phyloP scores from a whole-genome alignment of 2,113 vertebrate genomes.

The Scomber japonicus region DNA sequence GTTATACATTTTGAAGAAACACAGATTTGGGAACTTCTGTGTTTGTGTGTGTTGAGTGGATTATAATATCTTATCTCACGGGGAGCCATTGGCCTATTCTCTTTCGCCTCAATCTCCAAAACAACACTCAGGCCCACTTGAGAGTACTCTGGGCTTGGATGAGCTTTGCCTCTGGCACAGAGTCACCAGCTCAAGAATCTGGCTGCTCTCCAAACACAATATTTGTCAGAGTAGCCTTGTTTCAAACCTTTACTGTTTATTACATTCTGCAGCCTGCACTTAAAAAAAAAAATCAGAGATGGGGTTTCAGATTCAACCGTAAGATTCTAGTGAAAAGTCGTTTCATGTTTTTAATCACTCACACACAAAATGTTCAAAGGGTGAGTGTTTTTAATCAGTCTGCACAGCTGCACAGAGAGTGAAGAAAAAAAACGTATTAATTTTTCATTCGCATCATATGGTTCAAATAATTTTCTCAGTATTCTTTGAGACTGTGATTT shows the following conservation, averaged over 20 bases:
- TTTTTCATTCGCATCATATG: conserved; percentile 66
- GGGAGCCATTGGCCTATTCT: conserved; percentile 73
- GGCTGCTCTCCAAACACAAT: conserved; percentile 83
- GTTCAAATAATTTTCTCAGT: conserved; percentile 59
- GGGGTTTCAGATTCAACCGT: conserved; percentile 65
- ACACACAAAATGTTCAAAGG: conserved; percentile 61
- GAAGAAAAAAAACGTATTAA: conserved; percentile 35
- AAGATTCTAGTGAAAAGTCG: conserved; percentile 56
- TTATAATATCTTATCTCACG: conserved; percentile 74
- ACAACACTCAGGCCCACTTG: conserved; percentile 82
- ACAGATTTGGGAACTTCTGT: conserved; percentile 30
- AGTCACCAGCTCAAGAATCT: conserved; percentile 79
- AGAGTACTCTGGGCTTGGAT: conserved; percentile 80
- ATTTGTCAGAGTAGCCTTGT: conserved; percentile 84
- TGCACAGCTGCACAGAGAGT: conserved; percentile 48
- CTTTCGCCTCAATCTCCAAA: conserved; percentile 77
- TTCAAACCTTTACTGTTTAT: conserved; percentile 82
- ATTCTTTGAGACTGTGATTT: conserved; percentile 43
- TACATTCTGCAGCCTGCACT: conserved; percentile 73
- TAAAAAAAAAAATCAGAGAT: conserved; percentile 47
- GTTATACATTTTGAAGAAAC: conserved; percentile 52
- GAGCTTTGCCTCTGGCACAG: conserved; percentile 77
- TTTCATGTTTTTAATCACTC: conserved; percentile 68
- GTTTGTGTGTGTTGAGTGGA: conserved; percentile 66
- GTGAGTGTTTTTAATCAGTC: conserved; percentile 70